Base-by-base conservation (phyloP, 2,797 vertebrate genomes). In the Syngnathus acus region DNA sequence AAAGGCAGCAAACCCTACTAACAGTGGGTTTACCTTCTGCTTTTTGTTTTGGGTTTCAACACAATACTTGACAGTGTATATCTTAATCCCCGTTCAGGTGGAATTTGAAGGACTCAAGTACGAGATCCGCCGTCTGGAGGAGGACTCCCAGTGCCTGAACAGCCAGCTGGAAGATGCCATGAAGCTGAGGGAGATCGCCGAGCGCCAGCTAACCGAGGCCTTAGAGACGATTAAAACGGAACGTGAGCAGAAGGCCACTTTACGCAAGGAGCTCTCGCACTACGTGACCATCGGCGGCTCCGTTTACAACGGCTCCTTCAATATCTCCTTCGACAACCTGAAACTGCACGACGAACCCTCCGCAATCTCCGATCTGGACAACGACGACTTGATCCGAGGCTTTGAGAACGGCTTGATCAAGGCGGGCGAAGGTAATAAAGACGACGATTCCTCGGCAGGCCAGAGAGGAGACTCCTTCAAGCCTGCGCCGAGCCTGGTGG, bases 31-130 rank as follows among this genome's bases (percentile, higher is more conserved):
- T 0, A 11, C 54, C 5, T 32, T 32, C 53, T 55, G 51, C 23
- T 11, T 11, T 21, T 54, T 53, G n/a, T 26, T 26, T 26, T 32
- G 21, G 4, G 51, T 55, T 55, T 57, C 6, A 16, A 8, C 26
- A 17, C 26, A 37, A 37, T 37, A 8, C 13, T 26, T 55, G 32
- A 55, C 26, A 57, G 13, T 9, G 2, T 45, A 8, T 8, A 3
- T 62, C 42, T 43, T 62, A 45, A 45, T 14, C 48, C 39, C 53
- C 75, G 37, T 65, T 26, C 76, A 99, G 97, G 97, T 99, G 81
- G 97, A 99, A 82, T 99, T 96, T 59, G 97, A 99, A 89, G 94
- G 95, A 68, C 90, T 99, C 40, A 99, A 99, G 74, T 95, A 99
- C 66, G 97, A 99, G 88, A 95, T 97, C 86, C 93, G 95, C 67